Evolutionary conservation across 35 echinoderm and acorn worm genomes (phyloP).

Genomic region (Ophioderma brevispina): DNA sequence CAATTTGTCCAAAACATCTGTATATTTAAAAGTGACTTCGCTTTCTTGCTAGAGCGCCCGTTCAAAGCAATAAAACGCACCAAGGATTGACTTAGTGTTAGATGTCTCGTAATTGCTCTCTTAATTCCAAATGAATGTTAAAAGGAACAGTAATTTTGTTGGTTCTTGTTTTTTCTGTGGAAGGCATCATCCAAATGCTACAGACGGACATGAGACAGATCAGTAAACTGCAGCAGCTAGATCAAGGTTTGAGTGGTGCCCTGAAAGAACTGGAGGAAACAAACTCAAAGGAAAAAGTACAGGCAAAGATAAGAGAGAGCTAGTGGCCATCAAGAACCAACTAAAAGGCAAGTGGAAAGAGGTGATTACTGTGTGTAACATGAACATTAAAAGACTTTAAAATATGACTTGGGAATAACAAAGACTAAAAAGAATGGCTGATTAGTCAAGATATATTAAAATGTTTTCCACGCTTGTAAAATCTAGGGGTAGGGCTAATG

Average conservation of each 20-base stretch:
- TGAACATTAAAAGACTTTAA: no score
- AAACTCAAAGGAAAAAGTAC: conserved; percentile 46
- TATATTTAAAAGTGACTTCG: no score
- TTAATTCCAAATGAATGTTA: not conserved
- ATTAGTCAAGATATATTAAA: no score
- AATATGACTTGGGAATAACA: no score
- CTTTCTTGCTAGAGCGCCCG: no score
- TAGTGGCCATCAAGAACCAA: conserved; percentile 62
- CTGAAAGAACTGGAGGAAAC: conserved; percentile 38
- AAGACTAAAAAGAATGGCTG: no score
- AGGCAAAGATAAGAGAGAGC: conserved; percentile 50
- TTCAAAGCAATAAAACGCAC: no score
- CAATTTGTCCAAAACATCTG: no score
- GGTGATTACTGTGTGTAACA: no score
- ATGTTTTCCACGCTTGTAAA: no score
- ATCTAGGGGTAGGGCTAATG: no score
- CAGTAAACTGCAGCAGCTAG: conserved; percentile 53
- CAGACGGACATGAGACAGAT: not conserved
- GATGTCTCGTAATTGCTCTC: not conserved
- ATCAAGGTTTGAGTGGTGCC: conserved; percentile 40
- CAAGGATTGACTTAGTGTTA: no score
- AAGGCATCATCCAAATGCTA: conserved; percentile 12
- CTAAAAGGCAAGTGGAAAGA: conserved; percentile 93
- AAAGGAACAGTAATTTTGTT: not conserved
- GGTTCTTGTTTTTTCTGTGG: not conserved